Evolutionary conservation across 2,888 invertebrate genomes (phyloP).

Genomic region (Copidosoma aretas): DNA sequence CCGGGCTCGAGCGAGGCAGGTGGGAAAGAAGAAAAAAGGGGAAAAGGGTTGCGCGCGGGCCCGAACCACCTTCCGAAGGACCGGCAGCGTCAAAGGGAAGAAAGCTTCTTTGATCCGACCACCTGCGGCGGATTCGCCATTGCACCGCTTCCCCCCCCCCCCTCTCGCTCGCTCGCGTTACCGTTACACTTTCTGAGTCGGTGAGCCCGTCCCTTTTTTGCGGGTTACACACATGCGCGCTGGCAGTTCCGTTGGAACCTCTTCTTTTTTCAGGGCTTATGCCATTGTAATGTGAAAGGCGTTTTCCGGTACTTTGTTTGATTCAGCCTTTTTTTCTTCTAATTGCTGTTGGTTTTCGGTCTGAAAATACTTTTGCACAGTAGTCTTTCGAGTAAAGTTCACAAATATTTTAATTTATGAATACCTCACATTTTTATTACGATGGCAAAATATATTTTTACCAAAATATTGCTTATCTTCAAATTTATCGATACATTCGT

Average conservation of each 20-base stretch:
- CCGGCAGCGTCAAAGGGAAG: slow-evolving; percentile 39
- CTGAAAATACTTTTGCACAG: no score
- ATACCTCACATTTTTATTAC: no score
- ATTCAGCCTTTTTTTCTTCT: no score
- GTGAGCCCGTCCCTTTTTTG: background rate
- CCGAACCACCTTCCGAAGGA: slow-evolving; percentile 4
- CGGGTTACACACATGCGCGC: background rate
- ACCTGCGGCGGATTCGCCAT: slow-evolving; percentile 40
- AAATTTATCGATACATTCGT: no score
- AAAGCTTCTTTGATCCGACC: slow-evolving; percentile 49
- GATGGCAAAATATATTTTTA: no score
- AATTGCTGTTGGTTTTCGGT: no score
- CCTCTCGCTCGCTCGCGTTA: background rate
- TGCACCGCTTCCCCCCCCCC: background rate
- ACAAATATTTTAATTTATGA: no score
- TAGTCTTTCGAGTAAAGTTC: no score
- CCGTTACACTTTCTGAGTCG: background rate
- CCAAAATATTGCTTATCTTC: no score
- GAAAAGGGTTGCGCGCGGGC: background rate
- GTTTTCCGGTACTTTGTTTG: no score
- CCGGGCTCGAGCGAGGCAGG: background rate
- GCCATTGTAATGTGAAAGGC: no score
- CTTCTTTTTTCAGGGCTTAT: no score
- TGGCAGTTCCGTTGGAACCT: background rate
- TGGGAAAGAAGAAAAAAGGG: background rate